Evolutionary conservation across 2,888 invertebrate genomes (phyloP).

Genomic region (Oscheius onirici): DNA sequence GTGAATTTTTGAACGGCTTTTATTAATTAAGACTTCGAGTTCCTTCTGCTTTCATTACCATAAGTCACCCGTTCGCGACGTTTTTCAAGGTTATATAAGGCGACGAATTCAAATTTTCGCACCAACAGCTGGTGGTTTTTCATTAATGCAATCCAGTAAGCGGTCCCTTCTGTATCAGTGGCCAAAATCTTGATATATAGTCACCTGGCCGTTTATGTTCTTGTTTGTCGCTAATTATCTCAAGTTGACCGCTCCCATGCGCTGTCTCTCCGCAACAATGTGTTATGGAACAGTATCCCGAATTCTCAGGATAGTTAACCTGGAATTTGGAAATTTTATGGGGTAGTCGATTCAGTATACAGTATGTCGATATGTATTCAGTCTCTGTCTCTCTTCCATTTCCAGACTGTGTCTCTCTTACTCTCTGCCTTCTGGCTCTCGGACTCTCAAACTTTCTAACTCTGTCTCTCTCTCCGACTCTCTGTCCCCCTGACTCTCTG

Average conservation of each 20-base stretch:
- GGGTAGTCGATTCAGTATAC: no score
- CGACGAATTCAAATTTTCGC: constrained; percentile 11
- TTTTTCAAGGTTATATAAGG: no score
- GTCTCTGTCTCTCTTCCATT: no score
- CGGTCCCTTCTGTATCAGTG: neutral
- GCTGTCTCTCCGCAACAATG: neutral
- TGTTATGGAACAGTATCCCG: neutral
- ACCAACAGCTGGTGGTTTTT: constrained; percentile 10
- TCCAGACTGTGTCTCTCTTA: no score
- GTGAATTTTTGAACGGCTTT: neutral
- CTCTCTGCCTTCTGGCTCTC: no score
- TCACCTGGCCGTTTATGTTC: constrained; percentile 18
- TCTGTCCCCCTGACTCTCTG: no score
- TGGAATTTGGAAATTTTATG: no score
- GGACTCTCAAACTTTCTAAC: no score
- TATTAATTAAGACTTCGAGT: neutral
- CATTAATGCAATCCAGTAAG: constrained; percentile 3
- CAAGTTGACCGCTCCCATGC: neutral
- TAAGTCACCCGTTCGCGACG: neutral
- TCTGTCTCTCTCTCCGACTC: no score
- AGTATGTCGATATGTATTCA: neutral
- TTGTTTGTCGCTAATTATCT: constrained; percentile 30
- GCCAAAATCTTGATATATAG: neutral
- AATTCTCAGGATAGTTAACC: no score
- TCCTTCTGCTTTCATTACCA: neutral